Base-by-base conservation (phyloP, 2,797 vertebrate species). In the Phataginus tetradactyla region DNA sequence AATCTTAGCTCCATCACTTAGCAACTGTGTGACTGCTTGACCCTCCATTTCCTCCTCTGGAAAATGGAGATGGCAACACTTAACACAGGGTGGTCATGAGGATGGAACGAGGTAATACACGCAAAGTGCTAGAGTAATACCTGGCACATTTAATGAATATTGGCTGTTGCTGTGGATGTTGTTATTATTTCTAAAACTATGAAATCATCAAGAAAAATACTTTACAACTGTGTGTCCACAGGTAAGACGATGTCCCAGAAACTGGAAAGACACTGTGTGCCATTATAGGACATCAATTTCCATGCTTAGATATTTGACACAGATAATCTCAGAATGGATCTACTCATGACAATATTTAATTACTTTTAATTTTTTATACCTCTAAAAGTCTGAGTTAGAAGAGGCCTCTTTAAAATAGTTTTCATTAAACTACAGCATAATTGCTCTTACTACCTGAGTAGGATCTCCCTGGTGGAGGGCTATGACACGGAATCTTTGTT, bases 401-500 rank as follows among this genome's bases (percentile, higher is more conserved):
- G 71, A 96, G 37, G 51, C 0, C 37, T 88, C 57, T 86, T 32
- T 80, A 80, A 79, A 96, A 93, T 5, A 21, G 29, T 15, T 75
- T 17, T 87, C 53, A 32, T 84, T 90, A 90, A 84, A 78, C 53
- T 21, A 59, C 78, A 89, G 72, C 21, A 75, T 49, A 66, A 86
- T 95, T 45, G 75, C n/a, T 95, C 37, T 89, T 69, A 84, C 55
- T 86, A 86, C n/a, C 69, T 21, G 32, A 59, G 55, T 68, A 64
- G 55, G 53, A 92, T 77, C 72, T 87, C 90, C 49, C 34, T 94
- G 32, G 83, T 74, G 89, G 10, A 80, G n/a, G 7, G 37, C 66
- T 68, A 23, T 69, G 57, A 96, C 85, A 93, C 86, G 79, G 83
- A 64, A 74, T 53, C 74, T 86, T 95, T 91, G 53, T 85, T 89